phyloP scores from a whole-genome alignment of 92 coral and sea anemone species.

The Zoanthus sociatus region DNA sequence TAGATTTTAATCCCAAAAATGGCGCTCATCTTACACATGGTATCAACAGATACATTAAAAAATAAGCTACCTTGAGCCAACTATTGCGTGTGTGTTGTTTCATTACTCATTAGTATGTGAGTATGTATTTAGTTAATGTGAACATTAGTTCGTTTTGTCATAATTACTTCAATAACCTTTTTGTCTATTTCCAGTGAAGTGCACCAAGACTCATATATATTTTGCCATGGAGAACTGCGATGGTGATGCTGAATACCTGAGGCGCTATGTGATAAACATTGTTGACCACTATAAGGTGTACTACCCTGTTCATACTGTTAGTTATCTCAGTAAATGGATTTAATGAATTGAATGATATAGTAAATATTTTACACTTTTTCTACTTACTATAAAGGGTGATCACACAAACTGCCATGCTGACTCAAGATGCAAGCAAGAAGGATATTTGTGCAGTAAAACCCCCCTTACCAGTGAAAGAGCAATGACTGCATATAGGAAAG shows the following conservation, averaged over 20 bases:
- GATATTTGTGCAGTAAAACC: neutral
- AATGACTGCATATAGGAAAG: neutral
- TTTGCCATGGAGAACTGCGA: conserved; percentile 50
- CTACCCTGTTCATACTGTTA: neutral
- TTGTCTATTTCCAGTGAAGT: conserved; percentile 17
- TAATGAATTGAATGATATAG: neutral
- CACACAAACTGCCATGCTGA: conserved; percentile 1
- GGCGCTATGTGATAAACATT: conserved; percentile 29
- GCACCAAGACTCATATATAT: conserved; percentile 34
- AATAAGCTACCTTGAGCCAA: neutral
- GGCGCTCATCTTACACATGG: conserved; percentile 1
- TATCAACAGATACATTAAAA: neutral
- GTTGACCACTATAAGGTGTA: conserved; percentile 39
- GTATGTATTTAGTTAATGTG: neutral
- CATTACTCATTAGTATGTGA: neutral
- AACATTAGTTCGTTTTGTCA: neutral
- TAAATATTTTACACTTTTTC: neutral
- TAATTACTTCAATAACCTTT: neutral
- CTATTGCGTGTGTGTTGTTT: neutral
- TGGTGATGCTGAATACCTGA: conserved; percentile 32
- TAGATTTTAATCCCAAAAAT: neutral
- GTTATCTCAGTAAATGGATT: neutral
- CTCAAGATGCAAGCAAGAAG: conserved; percentile 6
- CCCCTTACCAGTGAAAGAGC: neutral
- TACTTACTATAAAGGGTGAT: neutral